Percentiles rank a stretch among this genome's conserved stretches.
Evolutionary conservation across 2,797 vertebrate genomes (phyloP).

Genomic region (Acridotheres tristis): DNA sequence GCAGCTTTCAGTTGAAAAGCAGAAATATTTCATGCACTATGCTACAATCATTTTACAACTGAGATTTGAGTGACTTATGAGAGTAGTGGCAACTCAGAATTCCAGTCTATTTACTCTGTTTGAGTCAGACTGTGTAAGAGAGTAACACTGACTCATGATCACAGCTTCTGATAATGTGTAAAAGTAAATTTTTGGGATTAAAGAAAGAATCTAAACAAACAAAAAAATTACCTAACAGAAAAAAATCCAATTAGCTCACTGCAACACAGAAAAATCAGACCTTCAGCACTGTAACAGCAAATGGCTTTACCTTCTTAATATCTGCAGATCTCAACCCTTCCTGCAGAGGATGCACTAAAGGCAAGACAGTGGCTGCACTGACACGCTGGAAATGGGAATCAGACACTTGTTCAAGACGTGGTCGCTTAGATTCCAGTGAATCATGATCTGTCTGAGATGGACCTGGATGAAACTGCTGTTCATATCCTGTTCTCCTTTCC

Average conservation of each 20-base stretch:
- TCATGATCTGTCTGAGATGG: conserved; percentile 88
- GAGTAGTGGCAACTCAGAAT: background rate
- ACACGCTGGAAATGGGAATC: conserved; percentile 89
- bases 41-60: background rate
- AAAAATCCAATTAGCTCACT: accelerated
- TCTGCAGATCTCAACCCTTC: conserved; percentile 89
- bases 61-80: background rate
- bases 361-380: conserved; percentile 81
- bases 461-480: conserved; percentile 88
- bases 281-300: background rate
- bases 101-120: background rate
- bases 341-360: conserved; percentile 85
- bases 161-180: background rate
- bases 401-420: conserved; percentile 90
- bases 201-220: background rate
- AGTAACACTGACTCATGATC: background rate
- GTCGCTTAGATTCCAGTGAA: conserved; percentile 88
- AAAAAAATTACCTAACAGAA: background rate
- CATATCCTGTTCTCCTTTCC: conserved; percentile 94
- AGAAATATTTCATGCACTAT: background rate
- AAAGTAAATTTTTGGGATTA: background rate
- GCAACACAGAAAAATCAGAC: background rate
- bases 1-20: background rate
- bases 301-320: conserved; percentile 88
- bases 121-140: background rate